phyloP scores from a whole-genome alignment of 2,113 vertebrate species.

The Laterallus jamaicensis region DNA sequence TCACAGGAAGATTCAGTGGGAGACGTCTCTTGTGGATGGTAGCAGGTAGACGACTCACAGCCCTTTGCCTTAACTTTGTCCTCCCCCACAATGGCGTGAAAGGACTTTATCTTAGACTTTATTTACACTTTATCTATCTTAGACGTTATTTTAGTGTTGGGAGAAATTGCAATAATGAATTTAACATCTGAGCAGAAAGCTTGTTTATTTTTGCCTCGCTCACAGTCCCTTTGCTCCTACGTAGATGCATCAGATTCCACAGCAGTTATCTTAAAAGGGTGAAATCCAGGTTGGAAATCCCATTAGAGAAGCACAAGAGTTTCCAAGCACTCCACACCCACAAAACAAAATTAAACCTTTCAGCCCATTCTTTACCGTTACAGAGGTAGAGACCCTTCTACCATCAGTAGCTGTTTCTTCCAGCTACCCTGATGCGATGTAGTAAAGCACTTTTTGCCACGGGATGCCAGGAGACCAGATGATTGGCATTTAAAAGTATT shows the following conservation, averaged over 20 bases:
- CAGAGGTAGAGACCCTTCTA: fast-evolving
- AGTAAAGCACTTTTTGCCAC: not conserved
- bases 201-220: not conserved
- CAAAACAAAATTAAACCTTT: not conserved
- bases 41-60: not conserved
- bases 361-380: not conserved
- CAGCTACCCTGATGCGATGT: not conserved
- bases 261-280: not conserved
- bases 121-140: too few relatives aligned
- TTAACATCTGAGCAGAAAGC: not conserved
- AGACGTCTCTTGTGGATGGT: not conserved
- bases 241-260: not conserved
- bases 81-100: fast-evolving
- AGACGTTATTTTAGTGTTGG: not conserved
- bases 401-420: fast-evolving
- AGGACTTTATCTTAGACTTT: not conserved
- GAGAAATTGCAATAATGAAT: not conserved
- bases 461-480: not conserved
- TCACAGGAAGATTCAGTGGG: not conserved
- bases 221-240: not conserved
- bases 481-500: not conserved
- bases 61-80: not conserved
- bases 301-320: not conserved
- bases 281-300: not conserved
- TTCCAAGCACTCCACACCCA: not conserved